Percentiles rank a stretch among this genome's conserved stretches.
Evolutionary conservation across 2,113 vertebrate genomes (phyloP).

Genomic region (Muntiacus muntjak): DNA sequence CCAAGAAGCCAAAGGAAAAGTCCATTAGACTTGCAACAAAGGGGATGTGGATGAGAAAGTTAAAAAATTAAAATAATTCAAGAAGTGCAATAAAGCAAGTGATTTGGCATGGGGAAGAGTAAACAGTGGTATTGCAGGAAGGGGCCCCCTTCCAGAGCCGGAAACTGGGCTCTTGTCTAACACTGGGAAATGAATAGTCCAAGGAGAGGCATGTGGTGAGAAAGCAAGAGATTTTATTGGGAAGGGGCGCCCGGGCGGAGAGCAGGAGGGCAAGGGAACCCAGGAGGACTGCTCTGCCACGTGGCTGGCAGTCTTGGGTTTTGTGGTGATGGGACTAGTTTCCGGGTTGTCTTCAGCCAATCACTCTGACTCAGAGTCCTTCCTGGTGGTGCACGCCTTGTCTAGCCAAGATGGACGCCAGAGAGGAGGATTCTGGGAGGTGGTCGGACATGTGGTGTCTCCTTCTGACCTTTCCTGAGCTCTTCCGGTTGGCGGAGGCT

Average conservation of each 20-base stretch:
- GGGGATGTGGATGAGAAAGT: background rate
- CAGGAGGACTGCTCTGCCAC: background rate
- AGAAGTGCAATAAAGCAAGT: background rate
- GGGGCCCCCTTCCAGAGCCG: fast-evolving
- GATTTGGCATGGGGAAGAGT: too few relatives aligned
- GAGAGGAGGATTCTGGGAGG: background rate
- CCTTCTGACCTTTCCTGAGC: background rate
- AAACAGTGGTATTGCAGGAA: background rate
- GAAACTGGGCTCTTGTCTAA: background rate
- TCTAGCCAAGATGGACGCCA: background rate
- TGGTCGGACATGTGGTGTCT: background rate
- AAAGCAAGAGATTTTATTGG: background rate
- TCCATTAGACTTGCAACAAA: too few relatives aligned
- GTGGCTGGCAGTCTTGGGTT: background rate
- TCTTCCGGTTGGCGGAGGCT: background rate
- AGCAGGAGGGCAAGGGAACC: background rate
- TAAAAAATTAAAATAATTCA: background rate
- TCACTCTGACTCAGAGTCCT: background rate
- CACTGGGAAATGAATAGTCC: background rate
- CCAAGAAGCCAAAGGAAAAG: background rate
- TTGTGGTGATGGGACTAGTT: background rate
- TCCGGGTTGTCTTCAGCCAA: background rate
- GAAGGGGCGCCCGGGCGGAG: background rate
- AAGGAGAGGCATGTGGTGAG: fast-evolving
- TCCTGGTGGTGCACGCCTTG: background rate